Percentiles rank a stretch among this genome's conserved stretches.
Conservation (phyloP, 2,888 invertebrate species). For the Acanthosepion pharaonis region DNA sequence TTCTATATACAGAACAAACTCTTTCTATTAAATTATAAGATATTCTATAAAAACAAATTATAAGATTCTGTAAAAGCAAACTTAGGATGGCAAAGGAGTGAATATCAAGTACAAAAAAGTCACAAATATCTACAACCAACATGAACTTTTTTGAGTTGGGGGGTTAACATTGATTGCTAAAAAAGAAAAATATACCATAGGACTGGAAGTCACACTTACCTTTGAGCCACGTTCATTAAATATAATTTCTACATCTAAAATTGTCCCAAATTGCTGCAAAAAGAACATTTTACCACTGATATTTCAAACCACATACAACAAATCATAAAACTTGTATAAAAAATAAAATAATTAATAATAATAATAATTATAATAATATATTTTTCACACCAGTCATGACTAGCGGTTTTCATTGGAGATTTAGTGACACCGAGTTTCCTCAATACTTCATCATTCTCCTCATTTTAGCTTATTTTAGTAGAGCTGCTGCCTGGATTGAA, state of each 20-base stretch:
- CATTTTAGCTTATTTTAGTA: no score
- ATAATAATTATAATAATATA: no score
- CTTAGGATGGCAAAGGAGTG: neutral
- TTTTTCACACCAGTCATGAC: no score
- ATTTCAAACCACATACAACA: constrained; percentile 34
- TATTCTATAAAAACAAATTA: neutral
- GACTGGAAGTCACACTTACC: constrained; percentile 82
- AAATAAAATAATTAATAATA: neutral
- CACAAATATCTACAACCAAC: neutral
- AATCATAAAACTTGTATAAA: neutral
- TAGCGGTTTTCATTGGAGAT: no score
- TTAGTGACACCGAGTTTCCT: no score
- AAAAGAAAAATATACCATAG: constrained; percentile 36
- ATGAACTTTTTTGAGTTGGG: neutral
- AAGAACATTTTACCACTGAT: constrained; percentile 60
- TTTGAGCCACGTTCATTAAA: constrained; percentile 99
- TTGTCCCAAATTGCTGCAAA: constrained; percentile 97
- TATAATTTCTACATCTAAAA: constrained; percentile 99
- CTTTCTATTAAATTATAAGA: neutral
- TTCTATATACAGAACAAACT: no score
- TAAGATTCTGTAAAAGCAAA: neutral
- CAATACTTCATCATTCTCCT: no score
- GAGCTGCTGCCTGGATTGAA: no score
- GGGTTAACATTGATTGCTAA: constrained; percentile 4
- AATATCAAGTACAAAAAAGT: neutral